Evolutionary conservation across 2,113 vertebrate genomes (phyloP).

Genomic region (Corythornis cristatus): DNA sequence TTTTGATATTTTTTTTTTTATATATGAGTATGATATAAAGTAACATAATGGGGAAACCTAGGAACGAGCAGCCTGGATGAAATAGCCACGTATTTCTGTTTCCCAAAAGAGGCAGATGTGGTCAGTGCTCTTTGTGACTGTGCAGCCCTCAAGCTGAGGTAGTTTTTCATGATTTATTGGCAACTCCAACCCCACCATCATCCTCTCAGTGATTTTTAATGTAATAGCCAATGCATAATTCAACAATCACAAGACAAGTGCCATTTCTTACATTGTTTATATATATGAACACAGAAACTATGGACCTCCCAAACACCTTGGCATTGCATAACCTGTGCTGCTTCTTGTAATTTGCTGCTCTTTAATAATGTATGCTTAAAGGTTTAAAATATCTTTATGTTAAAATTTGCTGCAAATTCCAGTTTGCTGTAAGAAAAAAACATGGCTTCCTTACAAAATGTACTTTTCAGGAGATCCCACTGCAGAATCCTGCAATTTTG

Average conservation of each 20-base stretch:
- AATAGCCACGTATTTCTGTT: not conserved
- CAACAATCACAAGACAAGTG: not conserved
- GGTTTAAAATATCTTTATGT: conserved; percentile 76
- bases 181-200: not conserved
- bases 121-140: not conserved
- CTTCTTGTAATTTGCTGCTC: conserved; percentile 18
- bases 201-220: not conserved
- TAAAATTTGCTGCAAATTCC: conserved; percentile 75
- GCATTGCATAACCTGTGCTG: not conserved
- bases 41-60: not conserved
- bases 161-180: not conserved
- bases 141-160: not conserved
- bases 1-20: not conserved
- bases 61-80: not conserved
- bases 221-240: not conserved
- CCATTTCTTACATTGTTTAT: not conserved
- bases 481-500: not conserved
- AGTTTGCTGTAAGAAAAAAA: conserved; percentile 64
- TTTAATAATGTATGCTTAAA: conserved; percentile 76
- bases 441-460: not conserved
- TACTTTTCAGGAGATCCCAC: not conserved
- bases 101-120: not conserved
- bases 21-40: not conserved
- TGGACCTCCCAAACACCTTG: not conserved
- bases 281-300: not conserved